Evolutionary conservation across 2,888 invertebrate species (phyloP).

Genomic region (Tinea semifulvella): DNA sequence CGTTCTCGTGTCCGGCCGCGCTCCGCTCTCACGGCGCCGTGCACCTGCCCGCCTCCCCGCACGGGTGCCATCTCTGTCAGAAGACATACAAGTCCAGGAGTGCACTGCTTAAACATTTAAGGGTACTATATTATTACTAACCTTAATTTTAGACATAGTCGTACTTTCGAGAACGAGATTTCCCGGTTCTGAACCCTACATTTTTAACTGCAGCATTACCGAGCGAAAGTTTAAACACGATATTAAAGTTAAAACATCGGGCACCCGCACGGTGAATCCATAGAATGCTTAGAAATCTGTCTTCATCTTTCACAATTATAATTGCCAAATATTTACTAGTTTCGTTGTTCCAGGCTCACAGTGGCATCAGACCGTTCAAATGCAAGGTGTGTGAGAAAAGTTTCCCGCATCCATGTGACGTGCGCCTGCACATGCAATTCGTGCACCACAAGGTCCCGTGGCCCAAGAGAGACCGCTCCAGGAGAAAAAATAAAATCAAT

Average conservation of each 20-base stretch:
- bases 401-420: slow-evolving; percentile 29
- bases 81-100: slow-evolving; percentile 25
- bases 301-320: too few species aligned
- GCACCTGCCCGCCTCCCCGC: not conserved
- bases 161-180: too few species aligned
- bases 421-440: slow-evolving; percentile 29
- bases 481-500: slow-evolving; percentile 17
- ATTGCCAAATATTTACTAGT: too few species aligned
- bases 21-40: not conserved
- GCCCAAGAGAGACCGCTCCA: slow-evolving; percentile 25
- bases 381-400: slow-evolving; percentile 32
- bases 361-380: slow-evolving; percentile 31
- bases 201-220: too few species aligned
- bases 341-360: slow-evolving; percentile 25
- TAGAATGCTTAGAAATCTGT: too few species aligned
- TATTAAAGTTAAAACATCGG: too few species aligned
- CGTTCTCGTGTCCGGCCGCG: not conserved
- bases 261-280: too few species aligned
- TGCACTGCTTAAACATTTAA: slow-evolving; percentile 29
- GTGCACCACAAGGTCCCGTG: slow-evolving; percentile 33
- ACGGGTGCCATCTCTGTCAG: slow-evolving; percentile 19
- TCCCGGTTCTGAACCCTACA: too few species aligned
- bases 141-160: too few species aligned
- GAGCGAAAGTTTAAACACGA: too few species aligned
- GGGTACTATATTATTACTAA: too few species aligned